A percentile compares a stretch with the other conserved stretches of the same genome.
These are phyloP conservation scores for Rhynchophorus ferrugineus DNA, from an alignment of 1,140 invertebrate species.

Conservation along the genomic window DNA sequence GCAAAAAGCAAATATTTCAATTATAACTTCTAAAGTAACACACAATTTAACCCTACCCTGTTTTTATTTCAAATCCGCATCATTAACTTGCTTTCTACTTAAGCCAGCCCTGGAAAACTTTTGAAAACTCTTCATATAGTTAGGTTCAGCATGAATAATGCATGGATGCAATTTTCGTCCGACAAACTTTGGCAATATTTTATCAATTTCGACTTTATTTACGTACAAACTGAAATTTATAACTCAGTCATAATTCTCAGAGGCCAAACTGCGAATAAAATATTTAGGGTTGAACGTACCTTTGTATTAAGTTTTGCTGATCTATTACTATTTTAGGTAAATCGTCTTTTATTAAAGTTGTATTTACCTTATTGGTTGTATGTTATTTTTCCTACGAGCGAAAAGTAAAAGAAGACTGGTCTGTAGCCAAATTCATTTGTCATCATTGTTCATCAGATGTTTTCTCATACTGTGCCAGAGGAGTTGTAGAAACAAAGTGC, in stretches of 20 bases:
- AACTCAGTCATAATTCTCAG: constrained; percentile 38
- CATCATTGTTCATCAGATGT: too few species aligned
- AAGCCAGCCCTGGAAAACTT: constrained; percentile 32
- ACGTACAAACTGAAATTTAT: constrained; percentile 44
- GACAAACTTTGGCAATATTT: constrained; percentile 44
- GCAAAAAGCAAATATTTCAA: too few species aligned
- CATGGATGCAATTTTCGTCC: constrained; percentile 44
- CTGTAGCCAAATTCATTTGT: too few species aligned
- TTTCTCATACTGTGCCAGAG: too few species aligned
- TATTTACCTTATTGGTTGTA: too few species aligned
- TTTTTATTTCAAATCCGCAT: neutral
- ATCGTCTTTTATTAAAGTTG: neutral
- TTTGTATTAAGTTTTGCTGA: constrained; percentile 13
- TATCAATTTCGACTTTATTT: constrained; percentile 45
- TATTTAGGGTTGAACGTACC: constrained; percentile 15
- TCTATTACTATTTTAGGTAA: constrained; percentile 5
- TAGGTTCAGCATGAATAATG: constrained; percentile 43
- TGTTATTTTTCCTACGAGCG: too few species aligned
- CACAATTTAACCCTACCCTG: too few species aligned
- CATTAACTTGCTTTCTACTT: neutral
- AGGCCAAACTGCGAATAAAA: constrained; percentile 23
- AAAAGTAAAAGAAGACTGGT: too few species aligned
- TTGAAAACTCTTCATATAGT: constrained; percentile 41
- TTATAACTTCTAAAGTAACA: too few species aligned
- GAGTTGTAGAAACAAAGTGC: too few species aligned